Evolutionary conservation across 2,888 invertebrate genomes (phyloP).

Genomic region (Euspilapteryx auroguttella): DNA sequence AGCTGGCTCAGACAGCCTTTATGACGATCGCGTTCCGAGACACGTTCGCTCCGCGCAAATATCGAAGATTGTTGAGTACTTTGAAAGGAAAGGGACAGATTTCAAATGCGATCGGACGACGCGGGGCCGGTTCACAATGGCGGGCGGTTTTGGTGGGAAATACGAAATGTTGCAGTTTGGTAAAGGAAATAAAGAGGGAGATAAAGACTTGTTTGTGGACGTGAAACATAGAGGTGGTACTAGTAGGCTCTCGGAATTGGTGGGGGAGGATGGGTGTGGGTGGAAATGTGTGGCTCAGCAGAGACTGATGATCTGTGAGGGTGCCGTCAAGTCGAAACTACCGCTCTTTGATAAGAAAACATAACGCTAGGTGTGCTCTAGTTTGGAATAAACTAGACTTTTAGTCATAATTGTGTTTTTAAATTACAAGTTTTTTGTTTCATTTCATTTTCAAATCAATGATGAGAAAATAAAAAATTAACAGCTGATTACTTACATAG

Average conservation of each 20-base stretch:
- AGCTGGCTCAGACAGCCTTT: conserved; percentile 73
- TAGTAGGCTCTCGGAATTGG: conserved; percentile 9
- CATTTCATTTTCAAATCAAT: too few relatives aligned
- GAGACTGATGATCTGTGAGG: conserved; percentile 79
- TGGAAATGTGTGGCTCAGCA: conserved; percentile 60
- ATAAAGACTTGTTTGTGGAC: conserved; percentile 20
- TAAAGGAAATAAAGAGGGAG: conserved; percentile 9
- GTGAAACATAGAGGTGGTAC: conserved; percentile 15
- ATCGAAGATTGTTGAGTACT: conserved; percentile 85
- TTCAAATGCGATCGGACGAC: conserved; percentile 48
- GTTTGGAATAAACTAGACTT: too few relatives aligned
- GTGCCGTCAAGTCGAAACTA: conserved; percentile 83
- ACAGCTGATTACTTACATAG: too few relatives aligned
- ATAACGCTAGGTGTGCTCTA: too few relatives aligned
- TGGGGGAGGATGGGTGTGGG: conserved; percentile 12
- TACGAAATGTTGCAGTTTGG: conserved; percentile 13
- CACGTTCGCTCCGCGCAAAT: conserved; percentile 69
- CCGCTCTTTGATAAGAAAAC: conserved; percentile 75
- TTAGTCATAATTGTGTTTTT: too few relatives aligned
- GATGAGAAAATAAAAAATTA: too few relatives aligned
- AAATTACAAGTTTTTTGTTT: too few relatives aligned
- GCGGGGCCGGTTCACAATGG: conserved; percentile 20
- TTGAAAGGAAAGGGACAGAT: conserved; percentile 74
- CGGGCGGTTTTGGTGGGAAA: conserved; percentile 13
- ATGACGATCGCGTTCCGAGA: conserved; percentile 69